Evolutionary conservation across 2,888 invertebrate genomes (phyloP).

Genomic region (Agrochola lychnidis): DNA sequence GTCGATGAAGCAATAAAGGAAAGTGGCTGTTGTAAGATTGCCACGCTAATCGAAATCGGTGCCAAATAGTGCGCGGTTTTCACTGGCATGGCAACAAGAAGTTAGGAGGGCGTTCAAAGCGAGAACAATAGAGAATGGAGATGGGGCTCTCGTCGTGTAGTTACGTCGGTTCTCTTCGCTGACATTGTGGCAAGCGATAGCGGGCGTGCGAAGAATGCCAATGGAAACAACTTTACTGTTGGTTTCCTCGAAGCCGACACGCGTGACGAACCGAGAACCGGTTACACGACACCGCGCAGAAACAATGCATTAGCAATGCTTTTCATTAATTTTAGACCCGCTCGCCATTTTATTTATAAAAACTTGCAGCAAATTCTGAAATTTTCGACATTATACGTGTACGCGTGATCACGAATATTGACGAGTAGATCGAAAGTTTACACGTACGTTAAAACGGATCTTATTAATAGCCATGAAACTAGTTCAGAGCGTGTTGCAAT

Average conservation of each 20-base stretch:
- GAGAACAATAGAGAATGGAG: constrained; percentile 78
- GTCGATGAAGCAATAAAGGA: constrained; percentile 76
- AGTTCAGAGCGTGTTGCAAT: constrained; percentile 71
- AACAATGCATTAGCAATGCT: constrained; percentile 85
- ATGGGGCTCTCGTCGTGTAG: constrained; percentile 73
- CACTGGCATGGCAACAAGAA: constrained; percentile 74
- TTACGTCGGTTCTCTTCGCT: constrained; percentile 73
- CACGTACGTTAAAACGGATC: constrained; percentile 65
- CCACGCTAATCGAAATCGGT: constrained; percentile 69
- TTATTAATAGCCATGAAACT: constrained; percentile 69
- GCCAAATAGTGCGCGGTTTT: constrained; percentile 76
- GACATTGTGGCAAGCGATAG: constrained; percentile 76
- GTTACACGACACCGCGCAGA: constrained; percentile 85
- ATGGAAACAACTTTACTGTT: constrained; percentile 86
- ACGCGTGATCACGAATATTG: constrained; percentile 65
- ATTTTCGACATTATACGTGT: constrained; percentile 65
- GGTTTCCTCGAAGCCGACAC: constrained; percentile 85
- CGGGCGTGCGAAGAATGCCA: constrained; percentile 85
- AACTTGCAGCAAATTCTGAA: constrained; percentile 71
- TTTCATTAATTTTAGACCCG: constrained; percentile 82
- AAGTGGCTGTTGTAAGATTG: constrained; percentile 74
- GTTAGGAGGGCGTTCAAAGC: constrained; percentile 65
- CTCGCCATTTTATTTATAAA: constrained; percentile 75
- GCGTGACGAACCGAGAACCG: constrained; percentile 85
- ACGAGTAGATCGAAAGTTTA: constrained; percentile 71